Base-by-base conservation (phyloP, 1,140 invertebrate genomes). In the Eubasilissa regina region DNA sequence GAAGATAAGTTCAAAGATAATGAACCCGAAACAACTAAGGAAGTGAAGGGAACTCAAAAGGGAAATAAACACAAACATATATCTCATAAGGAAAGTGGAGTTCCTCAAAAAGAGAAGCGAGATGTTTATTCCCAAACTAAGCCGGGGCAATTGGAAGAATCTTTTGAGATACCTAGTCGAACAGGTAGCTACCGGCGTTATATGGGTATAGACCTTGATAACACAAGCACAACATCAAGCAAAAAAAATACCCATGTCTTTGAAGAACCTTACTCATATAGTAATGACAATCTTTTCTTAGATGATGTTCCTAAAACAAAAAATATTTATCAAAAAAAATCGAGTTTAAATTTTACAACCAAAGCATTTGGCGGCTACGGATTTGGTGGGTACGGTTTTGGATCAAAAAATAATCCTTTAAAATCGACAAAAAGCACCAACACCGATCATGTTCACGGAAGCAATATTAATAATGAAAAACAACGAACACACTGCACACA, bases 341-440 rank as follows among this genome's bases (percentile, higher is more conserved):
- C 95, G 0, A 96, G 95, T 95, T 95, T 96, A 84, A 96, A 96
- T 88, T 87, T 97, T 19, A 93, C 94, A 0, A 95, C 94, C 0
- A 95, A 95, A 88, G 92, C 93, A 0, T 93, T 95, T 75, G 94
- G 94, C 11, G 95, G 94, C 0, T 95, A 96, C 83, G 94, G 94
- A 21, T 96, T 95, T 82, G 94, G 94, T 4, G 95, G 95, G 0
- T 96, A 95, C 83, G 86, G 95, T 45, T 94, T 95, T 83, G 93
- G 92, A 0, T 89, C 89, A 0, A 90, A 91, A 43, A 92, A 93
- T 74, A 72, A 90, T 78, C 91, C 83, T 84, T 90, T 80, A 80
- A 87, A 79, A 81, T 89, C 86, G 74, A 89, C 62, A 44, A 86
- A 89, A 75, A 87, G 85, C 82, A 87, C 77, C 75, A 91, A 84